phyloP scores from a whole-genome alignment of 2,888 invertebrate genomes.

The Pecten maximus region DNA sequence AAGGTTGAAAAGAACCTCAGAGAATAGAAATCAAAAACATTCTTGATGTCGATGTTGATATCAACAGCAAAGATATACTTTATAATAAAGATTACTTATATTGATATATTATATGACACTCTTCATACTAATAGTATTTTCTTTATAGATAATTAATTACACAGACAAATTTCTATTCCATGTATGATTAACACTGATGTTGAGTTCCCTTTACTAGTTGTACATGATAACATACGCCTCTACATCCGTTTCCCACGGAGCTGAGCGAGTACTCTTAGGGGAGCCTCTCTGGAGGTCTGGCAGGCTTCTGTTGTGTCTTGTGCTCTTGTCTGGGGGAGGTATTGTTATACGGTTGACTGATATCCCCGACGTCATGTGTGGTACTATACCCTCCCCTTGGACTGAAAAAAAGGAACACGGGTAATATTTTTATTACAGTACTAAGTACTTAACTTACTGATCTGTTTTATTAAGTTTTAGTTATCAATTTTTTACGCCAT shows the following conservation, averaged over 20 bases:
- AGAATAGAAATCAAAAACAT: no score
- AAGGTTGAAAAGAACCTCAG: no score
- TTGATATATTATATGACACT: no score
- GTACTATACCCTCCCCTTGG: background rate
- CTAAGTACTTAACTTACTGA: no score
- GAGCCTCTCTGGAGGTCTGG: constrained; percentile 75
- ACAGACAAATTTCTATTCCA: no score
- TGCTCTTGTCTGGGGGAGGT: constrained; percentile 19
- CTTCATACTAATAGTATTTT: no score
- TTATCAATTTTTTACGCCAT: no score
- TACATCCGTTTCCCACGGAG: constrained; percentile 78
- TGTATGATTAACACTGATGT: background rate
- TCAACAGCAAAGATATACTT: no score
- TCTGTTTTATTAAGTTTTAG: background rate
- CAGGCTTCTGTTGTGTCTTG: constrained; percentile 64
- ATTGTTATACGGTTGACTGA: background rate
- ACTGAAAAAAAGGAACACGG: constrained; percentile 30
- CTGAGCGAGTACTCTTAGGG: constrained; percentile 76
- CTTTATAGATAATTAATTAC: no score
- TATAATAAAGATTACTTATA: no score
- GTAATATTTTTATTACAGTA: no score
- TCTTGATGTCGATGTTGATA: no score
- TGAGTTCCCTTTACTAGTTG: background rate
- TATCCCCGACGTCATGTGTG: background rate
- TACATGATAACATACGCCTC: constrained; percentile 67